Evolutionary conservation across 1,140 invertebrate genomes (phyloP), one percentile per base, ranked within the genome.

Genomic region (Neodiprion fabricii): DNA sequence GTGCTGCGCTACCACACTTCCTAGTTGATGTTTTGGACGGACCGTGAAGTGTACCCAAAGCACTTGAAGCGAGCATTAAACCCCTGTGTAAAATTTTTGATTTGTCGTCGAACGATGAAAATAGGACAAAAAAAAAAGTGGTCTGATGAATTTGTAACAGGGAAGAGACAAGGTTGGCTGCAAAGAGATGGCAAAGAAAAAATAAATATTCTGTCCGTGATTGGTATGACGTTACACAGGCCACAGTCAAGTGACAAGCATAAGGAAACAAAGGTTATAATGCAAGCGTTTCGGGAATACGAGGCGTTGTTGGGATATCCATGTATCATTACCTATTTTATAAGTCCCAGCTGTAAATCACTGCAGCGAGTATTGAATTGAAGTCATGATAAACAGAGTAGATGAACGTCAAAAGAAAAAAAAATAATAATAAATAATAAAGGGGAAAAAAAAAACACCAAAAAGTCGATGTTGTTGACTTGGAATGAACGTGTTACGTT

Each of bases 331-430:
- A 81, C 80, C 80, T 81, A 76, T 75, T 48, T 71, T 70, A 80
- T 72, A 48, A 65, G 69, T 74, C 73, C 74, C 74, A 73, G 78
- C 77, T 68, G 76, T 72, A 79, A 76, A 67, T 81, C 77, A 81
- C 67, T 67, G 75, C 68, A 73, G 72, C 48, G 70, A 70, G 70
- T 73, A 73, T 76, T 70, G 73, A 75, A 77, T 74, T 48, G 72
- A 74, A 78, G 75, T 75, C 80, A 76, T 78, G 76, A 80, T 80
- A 81, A 81, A 81, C 78, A 81, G 78, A 80, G 80, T 79, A 72
- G 75, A 81, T 74, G 77, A 77, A 75, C 53, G 40, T 72, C 40
- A 75, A 61, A 61, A 5, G n/a, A 61, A 61, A 61, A 61, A 61
- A 61, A 61, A 61, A 61, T 12, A 61, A 61, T 12, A 61, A 61